Base-by-base conservation (phyloP, 1,140 invertebrate species). In the Pachypsylla venusta region DNA sequence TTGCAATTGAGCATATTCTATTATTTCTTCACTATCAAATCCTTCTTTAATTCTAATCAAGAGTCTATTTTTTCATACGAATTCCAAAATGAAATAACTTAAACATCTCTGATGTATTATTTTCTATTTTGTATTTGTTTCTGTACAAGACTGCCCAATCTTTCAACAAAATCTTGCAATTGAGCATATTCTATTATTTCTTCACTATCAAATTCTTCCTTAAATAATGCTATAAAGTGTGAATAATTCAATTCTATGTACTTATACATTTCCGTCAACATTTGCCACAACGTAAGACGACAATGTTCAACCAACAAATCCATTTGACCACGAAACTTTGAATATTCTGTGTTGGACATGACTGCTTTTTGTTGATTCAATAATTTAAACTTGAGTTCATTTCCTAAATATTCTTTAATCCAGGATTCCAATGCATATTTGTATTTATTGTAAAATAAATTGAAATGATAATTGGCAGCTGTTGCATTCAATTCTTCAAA, bases 381-480 rank as follows among this genome's bases (percentile, higher is more conserved):
- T 3, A 48, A 22, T 48, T 48, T 48, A 19, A 48, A 48, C 42
- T 48, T 48, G 42, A 48, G 42, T 48, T 48, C 42, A 19, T 19
- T 48, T 5, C 4, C 42, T 22, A 48, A 22, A n/a, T 48, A 48
- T n/a, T 48, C 42, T 22, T 48, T 48, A n/a, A 48, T n/a, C 42
- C 42, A 48, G 4, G 4, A 19, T 22, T 48, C 42, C 42, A 48
- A n/a, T 3, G 42, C 16, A 3, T 4, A 3, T n/a, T 48, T 48
- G 42, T 48, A 48, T 22, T 4, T 22, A 7, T 19, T 5, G 42
- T 48, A 48, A 22, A 48, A 48, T 4, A 48, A 4, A 19, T 48
- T 48, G 42, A 48, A 48, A 5, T 48, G 42, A 22, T 48, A 5
- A 22, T 48, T 19, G 7, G n/a, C 22, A 22, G 7, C 5, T 7